Base-by-base conservation (phyloP, 2,797 vertebrate species). In the Hylomyscus alleni region DNA sequence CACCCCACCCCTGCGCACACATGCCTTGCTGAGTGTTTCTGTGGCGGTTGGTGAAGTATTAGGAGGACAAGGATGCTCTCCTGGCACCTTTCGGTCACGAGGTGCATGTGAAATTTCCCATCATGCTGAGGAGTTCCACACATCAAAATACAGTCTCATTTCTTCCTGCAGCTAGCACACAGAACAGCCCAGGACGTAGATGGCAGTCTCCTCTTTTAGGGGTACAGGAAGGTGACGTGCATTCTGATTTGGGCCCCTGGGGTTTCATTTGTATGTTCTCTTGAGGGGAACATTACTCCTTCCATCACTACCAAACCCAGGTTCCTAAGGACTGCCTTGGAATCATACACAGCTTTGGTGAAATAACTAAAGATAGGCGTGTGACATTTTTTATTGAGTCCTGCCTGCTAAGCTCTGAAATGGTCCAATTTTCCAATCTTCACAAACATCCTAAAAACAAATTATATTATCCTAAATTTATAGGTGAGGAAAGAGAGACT, bases 281-380 rank as follows among this genome's bases (percentile, higher is more conserved):
- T 73, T 67, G 50, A 13, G 67, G 29, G 56, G 67, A 90, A 50
- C 31, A 1, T 37, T 78, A 65, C 50, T 40, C n/a, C 44, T 69
- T 10, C 44, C 11, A 15, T 26, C 62, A 26, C 69, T 11, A 14
- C 50, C 22, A 96, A 91, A 73, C 83, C 58, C 50, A 90, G 54
- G 24, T 67, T 73, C 81, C 81, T 73, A 56, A 75, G 76, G 78
- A 52, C 82, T 69, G 37, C 44, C 94, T 81, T 76, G 26, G 89
- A 94, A 67, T 81, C 34, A 11, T 54, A 67, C 29, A 85, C 54
- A 60, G 56, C 31, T 94, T 91, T 90, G 91, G 78, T 83, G 82
- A 97, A 89, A 92, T 60, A 73, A 86, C 95, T 97, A 90, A 91
- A 92, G 76, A 90, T 67, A 82, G 62, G 0, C 50, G 1, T 54